Evolutionary conservation across 2,888 invertebrate species (phyloP).

Genomic region (Icerya purchasi): DNA sequence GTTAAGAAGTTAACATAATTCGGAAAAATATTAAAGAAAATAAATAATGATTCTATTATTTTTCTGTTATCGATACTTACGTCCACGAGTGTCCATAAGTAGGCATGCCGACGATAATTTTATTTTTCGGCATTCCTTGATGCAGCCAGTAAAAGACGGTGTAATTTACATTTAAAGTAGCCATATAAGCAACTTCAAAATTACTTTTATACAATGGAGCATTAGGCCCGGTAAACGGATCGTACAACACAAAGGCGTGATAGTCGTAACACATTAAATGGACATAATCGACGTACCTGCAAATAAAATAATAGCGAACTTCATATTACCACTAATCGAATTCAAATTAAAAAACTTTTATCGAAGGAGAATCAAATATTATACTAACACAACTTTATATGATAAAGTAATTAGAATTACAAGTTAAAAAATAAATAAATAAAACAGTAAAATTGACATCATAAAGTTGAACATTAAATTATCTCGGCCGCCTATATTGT

Average conservation of each 20-base stretch:
- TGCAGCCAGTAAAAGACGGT: slow-evolving; percentile 53
- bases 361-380: too few relatives aligned
- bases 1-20: too few relatives aligned
- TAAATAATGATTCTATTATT: not conserved
- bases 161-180: slow-evolving; percentile 59
- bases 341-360: too few relatives aligned
- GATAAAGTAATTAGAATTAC: too few relatives aligned
- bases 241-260: slow-evolving; percentile 49
- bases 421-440: too few relatives aligned
- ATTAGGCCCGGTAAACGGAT: slow-evolving; percentile 65
- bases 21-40: not conserved
- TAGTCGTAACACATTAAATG: slow-evolving; percentile 87
- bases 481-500: too few relatives aligned
- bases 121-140: slow-evolving; percentile 51
- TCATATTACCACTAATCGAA: too few relatives aligned
- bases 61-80: slow-evolving; percentile 26
- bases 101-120: slow-evolving; percentile 66
- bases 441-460: too few relatives aligned
- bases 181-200: slow-evolving; percentile 36
- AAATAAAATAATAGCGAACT: too few relatives aligned
- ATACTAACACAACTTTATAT: too few relatives aligned
- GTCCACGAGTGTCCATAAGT: slow-evolving; percentile 65
- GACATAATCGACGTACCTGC: slow-evolving; percentile 52
- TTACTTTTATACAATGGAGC: slow-evolving; percentile 46
- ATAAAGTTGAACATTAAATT: too few relatives aligned